Conservation (phyloP, 2,888 invertebrate genomes). For the Acanthosoma haemorrhoidale region DNA sequence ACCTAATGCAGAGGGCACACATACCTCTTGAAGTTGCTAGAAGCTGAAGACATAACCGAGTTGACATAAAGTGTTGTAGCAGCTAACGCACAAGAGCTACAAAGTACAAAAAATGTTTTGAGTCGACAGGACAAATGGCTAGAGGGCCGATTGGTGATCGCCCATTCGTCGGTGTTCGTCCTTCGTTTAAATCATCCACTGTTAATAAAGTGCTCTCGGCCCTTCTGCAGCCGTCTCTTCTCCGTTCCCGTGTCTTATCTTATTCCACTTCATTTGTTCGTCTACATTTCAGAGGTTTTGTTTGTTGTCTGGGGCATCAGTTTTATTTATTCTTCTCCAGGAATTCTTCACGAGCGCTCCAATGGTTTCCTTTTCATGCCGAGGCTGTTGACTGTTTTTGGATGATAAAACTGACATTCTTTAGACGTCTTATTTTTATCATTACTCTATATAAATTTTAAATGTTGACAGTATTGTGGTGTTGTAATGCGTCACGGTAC, state of each 20-base stretch:
- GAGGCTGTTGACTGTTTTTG: no score
- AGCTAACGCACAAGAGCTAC: background rate
- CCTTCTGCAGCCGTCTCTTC: background rate
- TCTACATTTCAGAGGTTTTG: background rate
- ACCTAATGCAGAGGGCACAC: no score
- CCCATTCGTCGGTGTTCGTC: no score
- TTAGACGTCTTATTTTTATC: no score
- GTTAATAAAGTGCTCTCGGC: background rate
- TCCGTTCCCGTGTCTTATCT: background rate
- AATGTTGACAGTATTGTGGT: no score
- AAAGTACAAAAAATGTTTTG: slow-evolving; percentile 5
- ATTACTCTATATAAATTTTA: no score
- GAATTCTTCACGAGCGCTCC: no score
- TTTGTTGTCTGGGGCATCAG: no score
- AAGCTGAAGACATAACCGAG: background rate
- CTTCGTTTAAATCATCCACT: background rate
- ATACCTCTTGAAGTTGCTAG: background rate
- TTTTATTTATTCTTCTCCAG: no score
- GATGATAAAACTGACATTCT: no score
- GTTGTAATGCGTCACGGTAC: no score
- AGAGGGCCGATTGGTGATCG: background rate
- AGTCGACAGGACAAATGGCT: background rate
- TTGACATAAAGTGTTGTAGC: background rate
- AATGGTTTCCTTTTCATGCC: no score
- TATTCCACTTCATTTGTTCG: background rate